These are phyloP conservation scores for Zaprionus gabonicus DNA, from an alignment of 1,140 invertebrate species.

Conservation along the genomic window DNA sequence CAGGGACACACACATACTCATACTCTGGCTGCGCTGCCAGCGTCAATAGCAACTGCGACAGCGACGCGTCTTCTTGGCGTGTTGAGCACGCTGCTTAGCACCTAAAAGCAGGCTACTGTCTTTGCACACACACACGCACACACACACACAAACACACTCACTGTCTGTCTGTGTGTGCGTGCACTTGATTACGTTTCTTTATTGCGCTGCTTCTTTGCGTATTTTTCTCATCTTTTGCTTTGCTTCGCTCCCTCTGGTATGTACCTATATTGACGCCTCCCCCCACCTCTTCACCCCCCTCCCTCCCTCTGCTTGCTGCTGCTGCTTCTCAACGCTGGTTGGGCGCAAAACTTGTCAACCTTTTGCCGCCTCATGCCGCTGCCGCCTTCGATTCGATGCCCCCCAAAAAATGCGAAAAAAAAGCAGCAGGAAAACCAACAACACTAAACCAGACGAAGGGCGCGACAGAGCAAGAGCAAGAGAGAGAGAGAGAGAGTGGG, in stretches of 20 bases:
- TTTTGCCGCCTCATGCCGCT: conserved; percentile 19
- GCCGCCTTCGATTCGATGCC: conserved; percentile 66
- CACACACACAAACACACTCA: neutral
- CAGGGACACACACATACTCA: conserved; percentile 10
- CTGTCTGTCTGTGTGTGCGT: conserved; percentile 44
- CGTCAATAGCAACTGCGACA: neutral
- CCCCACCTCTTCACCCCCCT: neutral
- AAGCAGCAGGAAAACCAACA: conserved; percentile 32
- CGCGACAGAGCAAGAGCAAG: conserved; percentile 12
- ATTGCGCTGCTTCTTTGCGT: conserved; percentile 18
- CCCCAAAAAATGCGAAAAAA: conserved; percentile 8
- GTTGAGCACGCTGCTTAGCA: conserved; percentile 75
- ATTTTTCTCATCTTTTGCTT: conserved; percentile 7
- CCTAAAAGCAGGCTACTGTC: conserved; percentile 80
- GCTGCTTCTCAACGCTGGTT: conserved; percentile 43
- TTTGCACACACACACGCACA: conserved; percentile 27
- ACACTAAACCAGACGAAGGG: conserved; percentile 53
- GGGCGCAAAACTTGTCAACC: conserved; percentile 56
- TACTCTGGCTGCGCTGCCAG: neutral
- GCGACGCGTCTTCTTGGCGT: conserved; percentile 6
- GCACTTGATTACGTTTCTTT: conserved; percentile 75
- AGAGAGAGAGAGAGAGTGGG: neutral
- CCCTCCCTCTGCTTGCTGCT: conserved; percentile 1
- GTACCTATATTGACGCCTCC: conserved; percentile 25
- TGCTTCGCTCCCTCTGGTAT: conserved; percentile 4